These are phyloP conservation scores for Aporophyla lueneburgensis DNA, from an alignment of 2,888 invertebrate genomes.

Conservation along the genomic window DNA sequence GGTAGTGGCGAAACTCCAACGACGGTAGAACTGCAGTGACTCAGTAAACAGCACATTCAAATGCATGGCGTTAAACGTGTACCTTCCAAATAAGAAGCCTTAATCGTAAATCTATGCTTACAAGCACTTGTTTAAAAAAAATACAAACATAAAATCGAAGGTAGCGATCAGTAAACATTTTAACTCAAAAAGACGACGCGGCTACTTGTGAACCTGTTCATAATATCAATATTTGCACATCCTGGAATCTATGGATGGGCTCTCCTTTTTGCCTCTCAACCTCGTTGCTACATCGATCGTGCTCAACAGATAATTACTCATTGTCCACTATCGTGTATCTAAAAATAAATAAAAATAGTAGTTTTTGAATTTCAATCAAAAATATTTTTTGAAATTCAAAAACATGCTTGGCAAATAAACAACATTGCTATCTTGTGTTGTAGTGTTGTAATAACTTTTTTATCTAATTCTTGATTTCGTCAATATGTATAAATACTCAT, in stretches of 20 bases:
- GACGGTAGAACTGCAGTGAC: slow-evolving; percentile 77
- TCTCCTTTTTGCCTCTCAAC: not conserved
- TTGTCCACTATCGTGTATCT: not conserved
- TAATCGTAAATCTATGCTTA: slow-evolving; percentile 62
- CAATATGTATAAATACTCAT: slow-evolving; percentile 19
- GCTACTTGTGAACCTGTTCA: slow-evolving; percentile 28
- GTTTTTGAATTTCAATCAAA: not conserved
- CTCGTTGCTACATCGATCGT: not conserved
- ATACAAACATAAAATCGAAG: slow-evolving; percentile 32
- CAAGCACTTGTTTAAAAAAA: slow-evolving; percentile 40
- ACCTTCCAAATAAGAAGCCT: slow-evolving; percentile 50
- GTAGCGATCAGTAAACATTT: slow-evolving; percentile 50
- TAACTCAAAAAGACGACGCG: slow-evolving; percentile 20
- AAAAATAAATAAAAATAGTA: too few relatives aligned
- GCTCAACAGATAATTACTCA: not conserved
- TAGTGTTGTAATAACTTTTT: slow-evolving; percentile 4
- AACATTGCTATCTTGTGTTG: not conserved
- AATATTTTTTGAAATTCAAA: not conserved
- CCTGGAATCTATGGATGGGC: slow-evolving; percentile 23
- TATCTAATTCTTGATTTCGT: slow-evolving; percentile 35
- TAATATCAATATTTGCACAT: slow-evolving; percentile 45
- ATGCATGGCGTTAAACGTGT: slow-evolving; percentile 74
- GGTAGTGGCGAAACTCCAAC: slow-evolving; percentile 79
- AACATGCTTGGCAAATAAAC: not conserved
- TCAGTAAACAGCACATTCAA: slow-evolving; percentile 77